Base-by-base conservation (phyloP, 37 sponge, comb jelly and placozoan species). In the Geodia barretti region DNA sequence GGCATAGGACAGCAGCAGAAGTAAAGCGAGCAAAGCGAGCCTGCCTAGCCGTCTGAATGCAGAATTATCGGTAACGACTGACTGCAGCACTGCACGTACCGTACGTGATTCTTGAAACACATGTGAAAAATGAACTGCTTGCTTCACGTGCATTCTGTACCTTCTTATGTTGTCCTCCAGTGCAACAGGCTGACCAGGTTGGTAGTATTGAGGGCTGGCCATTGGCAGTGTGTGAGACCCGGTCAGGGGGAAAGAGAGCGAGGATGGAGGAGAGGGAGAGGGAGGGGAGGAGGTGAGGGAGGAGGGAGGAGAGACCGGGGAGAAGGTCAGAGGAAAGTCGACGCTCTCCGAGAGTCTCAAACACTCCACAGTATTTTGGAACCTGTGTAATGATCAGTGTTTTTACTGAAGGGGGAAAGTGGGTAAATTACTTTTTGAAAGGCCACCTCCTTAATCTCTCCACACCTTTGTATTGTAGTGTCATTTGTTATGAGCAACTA, bases 281-380 rank as follows among this genome's bases (percentile, higher is more conserved):
- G 38, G 63, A 21, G 42, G 73, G 74, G 39, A 82, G 32, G 31
- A 87, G 39, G 20, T n/a, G n/a, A n/a, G n/a, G n/a, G n/a, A n/a
- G n/a, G n/a, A n/a, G 26, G 59, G 82, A 63, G 3, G 73, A 76
- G 36, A 87, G 31, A 4, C 88, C 88, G 2, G 77, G 35, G 21
- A 87, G 70, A 38, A 87, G 61, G 68, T 87, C 76, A 37, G 77
- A 63, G 21, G 78, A 5, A n/a, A 82, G 35, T 39, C 88, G 41
- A 39, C 64, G 74, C 63, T 87, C 88, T 24, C 88, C 88, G 63
- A 87, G 47, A n/a, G 88, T n/a, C 82, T 64, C 78, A 81, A 73
- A 87, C 65, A 87, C 39, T 9, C 76, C 72, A 68, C 88, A 87
- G 34, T 32, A 75, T 64, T 87, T 87, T 36, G 62, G 25, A 4